Evolutionary conservation across 2,888 invertebrate species (phyloP), one percentile per base, ranked within the genome.

Genomic region (Petrolisthes cinctipes): DNA sequence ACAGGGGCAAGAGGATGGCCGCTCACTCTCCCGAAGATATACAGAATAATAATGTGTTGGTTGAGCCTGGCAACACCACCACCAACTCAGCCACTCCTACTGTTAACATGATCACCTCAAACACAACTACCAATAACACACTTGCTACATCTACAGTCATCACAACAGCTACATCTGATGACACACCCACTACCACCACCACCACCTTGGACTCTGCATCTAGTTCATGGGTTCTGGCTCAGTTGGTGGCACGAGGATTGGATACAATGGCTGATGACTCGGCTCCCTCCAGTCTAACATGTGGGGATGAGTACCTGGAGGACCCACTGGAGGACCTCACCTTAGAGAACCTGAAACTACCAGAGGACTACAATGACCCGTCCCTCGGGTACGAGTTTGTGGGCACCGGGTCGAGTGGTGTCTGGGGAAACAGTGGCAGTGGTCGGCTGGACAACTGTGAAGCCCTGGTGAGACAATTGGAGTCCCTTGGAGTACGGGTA

Each of bases 261-360:
- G 87, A 83, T 14, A 88, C 76, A 71, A 7, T 73, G 23, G 82
- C 78, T n/a, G 87, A 88, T 17, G 89, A 87, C 7, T 66, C 66
- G 9, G 82, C 79, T 9, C 85, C 81, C 11, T 78, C 71, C 14
- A 88, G 87, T 51, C 66, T 88, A 9, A 86, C 88, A 0, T 66
- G 86, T 37, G 81, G 86, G 20, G 90, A 88, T 14, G 90, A 90
- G 68, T 91, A 89, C 73, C 73, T 90, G 66, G 91, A 91, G 73
- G 90, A 90, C 83, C 86, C 89, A 14, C 82, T 87, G 75, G 86
- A 84, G n/a, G 91, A 91, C 61, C 82, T 91, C 57, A 90, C 86
- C 54, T 82, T 89, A 51, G 83, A 87, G 20, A 86, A 86, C 11
- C 73, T 91, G 20, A 84, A 85, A 68, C 76, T 88, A 23, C 87